These are phyloP conservation scores for Perizoma affinitatum DNA, from an alignment of 2,888 invertebrate genomes.

Conservation along the genomic window DNA sequence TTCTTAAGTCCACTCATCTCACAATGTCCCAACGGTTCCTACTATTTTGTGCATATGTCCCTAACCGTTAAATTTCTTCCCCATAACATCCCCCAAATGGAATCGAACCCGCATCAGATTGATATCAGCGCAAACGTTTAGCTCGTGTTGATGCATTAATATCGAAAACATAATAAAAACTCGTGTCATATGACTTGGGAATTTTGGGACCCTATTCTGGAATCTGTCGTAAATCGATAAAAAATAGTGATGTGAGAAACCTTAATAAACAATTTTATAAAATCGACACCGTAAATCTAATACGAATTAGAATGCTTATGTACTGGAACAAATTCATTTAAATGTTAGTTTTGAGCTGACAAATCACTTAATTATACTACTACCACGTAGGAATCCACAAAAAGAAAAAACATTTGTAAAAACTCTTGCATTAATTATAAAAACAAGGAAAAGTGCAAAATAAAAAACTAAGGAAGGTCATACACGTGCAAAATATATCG, in stretches of 20 bases:
- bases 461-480: slow-evolving; percentile 24
- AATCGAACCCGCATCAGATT: slow-evolving; percentile 76
- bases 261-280: background rate
- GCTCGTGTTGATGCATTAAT: slow-evolving; percentile 75
- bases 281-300: slow-evolving; percentile 7
- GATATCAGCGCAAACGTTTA: slow-evolving; percentile 53
- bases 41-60: slow-evolving; percentile 24
- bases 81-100: slow-evolving; percentile 45
- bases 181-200: slow-evolving; percentile 30
- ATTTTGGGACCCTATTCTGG: slow-evolving; percentile 48
- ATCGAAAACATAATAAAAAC: slow-evolving; percentile 50
- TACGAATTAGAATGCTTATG: slow-evolving; percentile 32
- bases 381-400: slow-evolving; percentile 11
- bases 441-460: slow-evolving; percentile 11
- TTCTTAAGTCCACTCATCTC: background rate
- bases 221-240: slow-evolving; percentile 11
- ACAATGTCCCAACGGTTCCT: slow-evolving; percentile 33
- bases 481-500: background rate
- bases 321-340: slow-evolving; percentile 28
- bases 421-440: background rate
- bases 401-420: slow-evolving; percentile 18
- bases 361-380: slow-evolving; percentile 29
- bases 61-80: slow-evolving; percentile 54
- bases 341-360: slow-evolving; percentile 21
- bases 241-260: background rate